These are phyloP conservation scores for Parasteatoda tepidariorum DNA, from an alignment of 1,140 invertebrate species.

Conservation along the genomic window DNA sequence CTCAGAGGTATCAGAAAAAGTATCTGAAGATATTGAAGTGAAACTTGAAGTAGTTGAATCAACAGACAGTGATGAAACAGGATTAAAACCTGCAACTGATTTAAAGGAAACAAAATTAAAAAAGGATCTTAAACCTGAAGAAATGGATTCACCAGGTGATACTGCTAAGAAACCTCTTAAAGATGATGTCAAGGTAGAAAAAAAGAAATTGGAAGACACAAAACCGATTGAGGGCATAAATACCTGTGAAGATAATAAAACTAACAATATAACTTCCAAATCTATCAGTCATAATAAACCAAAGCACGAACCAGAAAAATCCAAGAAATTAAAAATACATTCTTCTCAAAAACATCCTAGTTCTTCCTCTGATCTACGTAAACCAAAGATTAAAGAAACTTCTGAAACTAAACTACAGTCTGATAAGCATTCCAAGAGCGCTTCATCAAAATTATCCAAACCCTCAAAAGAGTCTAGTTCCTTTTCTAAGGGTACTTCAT, in stretches of 20 bases:
- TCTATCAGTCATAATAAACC: conserved; percentile 7
- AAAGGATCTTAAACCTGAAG: conserved; percentile 27
- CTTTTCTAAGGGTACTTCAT: not conserved
- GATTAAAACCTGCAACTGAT: conserved; percentile 10
- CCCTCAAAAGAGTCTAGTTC: not conserved
- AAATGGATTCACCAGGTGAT: not conserved
- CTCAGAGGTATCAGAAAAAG: not conserved
- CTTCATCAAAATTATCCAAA: not conserved
- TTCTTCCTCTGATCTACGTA: not conserved
- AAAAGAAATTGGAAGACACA: conserved; percentile 26
- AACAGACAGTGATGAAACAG: not conserved
- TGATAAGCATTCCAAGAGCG: not conserved
- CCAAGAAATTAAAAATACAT: conserved; percentile 5
- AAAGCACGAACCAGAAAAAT: conserved; percentile 13
- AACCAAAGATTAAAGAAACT: conserved; percentile 15
- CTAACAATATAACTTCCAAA: not conserved
- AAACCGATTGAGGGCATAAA: not conserved
- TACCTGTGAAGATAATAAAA: conserved; percentile 18
- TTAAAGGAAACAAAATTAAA: conserved; percentile 12
- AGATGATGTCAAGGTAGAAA: conserved; percentile 30
- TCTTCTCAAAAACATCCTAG: not conserved
- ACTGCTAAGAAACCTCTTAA: not conserved
- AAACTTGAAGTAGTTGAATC: conserved; percentile 10
- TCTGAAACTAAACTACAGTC: not conserved
- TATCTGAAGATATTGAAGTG: not conserved